Percentiles rank a stretch among this genome's conserved stretches.
These are phyloP conservation scores for Tetranychus urticae DNA, from an alignment of 1,140 invertebrate species.

Conservation along the genomic window DNA sequence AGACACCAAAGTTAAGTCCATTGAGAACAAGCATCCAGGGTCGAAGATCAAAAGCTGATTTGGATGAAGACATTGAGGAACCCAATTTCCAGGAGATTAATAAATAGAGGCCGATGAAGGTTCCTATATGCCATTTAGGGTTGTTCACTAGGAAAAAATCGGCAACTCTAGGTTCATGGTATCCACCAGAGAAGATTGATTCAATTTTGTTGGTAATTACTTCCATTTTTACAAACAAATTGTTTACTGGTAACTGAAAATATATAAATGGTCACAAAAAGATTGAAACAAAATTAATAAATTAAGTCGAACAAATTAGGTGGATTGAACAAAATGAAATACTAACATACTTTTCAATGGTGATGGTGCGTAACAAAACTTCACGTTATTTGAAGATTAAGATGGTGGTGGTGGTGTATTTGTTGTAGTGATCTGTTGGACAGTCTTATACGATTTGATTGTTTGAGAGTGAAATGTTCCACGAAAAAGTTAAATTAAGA, in stretches of 20 bases:
- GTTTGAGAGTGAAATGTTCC: too few relatives aligned
- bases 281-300: too few relatives aligned
- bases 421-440: too few relatives aligned
- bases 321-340: too few relatives aligned
- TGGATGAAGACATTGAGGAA: not conserved
- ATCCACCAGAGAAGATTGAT: not conserved
- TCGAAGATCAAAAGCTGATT: not conserved
- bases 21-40: not conserved
- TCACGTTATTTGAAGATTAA: too few relatives aligned
- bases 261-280: too few relatives aligned
- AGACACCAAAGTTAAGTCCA: not conserved
- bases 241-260: not conserved
- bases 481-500: too few relatives aligned
- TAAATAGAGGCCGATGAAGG: not conserved
- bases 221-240: not conserved
- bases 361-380: too few relatives aligned
- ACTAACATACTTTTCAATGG: too few relatives aligned
- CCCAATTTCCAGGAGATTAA: not conserved
- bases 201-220: not conserved
- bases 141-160: not conserved
- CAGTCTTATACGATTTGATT: too few relatives aligned
- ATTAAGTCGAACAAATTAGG: too few relatives aligned
- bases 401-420: too few relatives aligned
- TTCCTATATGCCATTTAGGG: not conserved
- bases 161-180: not conserved